A percentile compares a stretch with the other conserved stretches of the same genome.
phyloP scores from a whole-genome alignment of 2,113 vertebrate species.

The Phrynosoma blainvillii region DNA sequence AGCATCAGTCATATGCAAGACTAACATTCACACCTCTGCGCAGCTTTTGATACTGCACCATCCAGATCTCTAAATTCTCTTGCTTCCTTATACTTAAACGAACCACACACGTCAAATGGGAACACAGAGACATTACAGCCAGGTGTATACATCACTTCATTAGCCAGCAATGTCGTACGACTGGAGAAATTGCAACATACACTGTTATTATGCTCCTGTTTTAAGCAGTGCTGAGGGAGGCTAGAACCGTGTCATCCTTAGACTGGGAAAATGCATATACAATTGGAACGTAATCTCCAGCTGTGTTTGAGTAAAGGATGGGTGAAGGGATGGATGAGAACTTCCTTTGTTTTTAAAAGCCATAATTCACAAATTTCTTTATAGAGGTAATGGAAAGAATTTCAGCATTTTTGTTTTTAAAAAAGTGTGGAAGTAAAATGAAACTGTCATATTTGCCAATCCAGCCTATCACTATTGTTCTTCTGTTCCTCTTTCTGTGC shows the following conservation, averaged over 20 bases:
- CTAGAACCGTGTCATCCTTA: background rate
- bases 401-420: too few relatives aligned
- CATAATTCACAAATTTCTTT: too few relatives aligned
- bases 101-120: background rate
- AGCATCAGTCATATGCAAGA: slow-evolving; percentile 29
- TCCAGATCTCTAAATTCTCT: background rate
- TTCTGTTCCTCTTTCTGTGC: too few relatives aligned
- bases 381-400: too few relatives aligned
- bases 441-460: too few relatives aligned
- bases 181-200: background rate
- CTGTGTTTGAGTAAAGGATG: too few relatives aligned
- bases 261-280: too few relatives aligned
- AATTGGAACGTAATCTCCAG: too few relatives aligned
- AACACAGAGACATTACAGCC: background rate
- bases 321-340: too few relatives aligned
- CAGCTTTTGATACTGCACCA: background rate
- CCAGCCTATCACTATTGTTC: too few relatives aligned
- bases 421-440: too few relatives aligned
- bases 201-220: background rate
- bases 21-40: background rate
- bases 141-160: background rate
- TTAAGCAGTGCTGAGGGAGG: background rate
- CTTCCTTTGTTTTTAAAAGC: too few relatives aligned
- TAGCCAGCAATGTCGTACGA: background rate
- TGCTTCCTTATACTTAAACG: background rate